These are phyloP conservation scores for Drosophila cyrtoloma DNA, from an alignment of 2,888 invertebrate genomes.

Conservation along the genomic window DNA sequence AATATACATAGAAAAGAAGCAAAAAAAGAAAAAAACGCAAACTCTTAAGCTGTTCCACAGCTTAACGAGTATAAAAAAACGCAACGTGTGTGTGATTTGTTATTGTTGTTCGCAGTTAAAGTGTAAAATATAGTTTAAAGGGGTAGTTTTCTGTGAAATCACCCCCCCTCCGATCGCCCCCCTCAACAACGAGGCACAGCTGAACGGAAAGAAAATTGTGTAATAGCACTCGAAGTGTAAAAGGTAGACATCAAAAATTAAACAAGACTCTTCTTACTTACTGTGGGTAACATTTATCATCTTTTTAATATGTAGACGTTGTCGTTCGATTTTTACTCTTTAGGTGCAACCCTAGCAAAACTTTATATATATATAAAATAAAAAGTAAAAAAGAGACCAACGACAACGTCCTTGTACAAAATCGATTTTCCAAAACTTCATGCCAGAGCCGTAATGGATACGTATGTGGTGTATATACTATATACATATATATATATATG, in stretches of 20 bases:
- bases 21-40: slow-evolving; percentile 23
- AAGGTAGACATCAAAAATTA: slow-evolving; percentile 68
- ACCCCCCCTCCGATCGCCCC: slow-evolving; percentile 47
- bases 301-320: slow-evolving; percentile 32
- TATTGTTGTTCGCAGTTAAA: slow-evolving; percentile 62
- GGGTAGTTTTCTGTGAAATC: slow-evolving; percentile 75
- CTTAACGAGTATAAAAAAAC: slow-evolving; percentile 61
- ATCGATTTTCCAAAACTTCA: slow-evolving; percentile 84
- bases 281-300: slow-evolving; percentile 12
- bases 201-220: slow-evolving; percentile 68
- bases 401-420: slow-evolving; percentile 82
- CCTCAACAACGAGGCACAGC: slow-evolving; percentile 47
- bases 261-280: slow-evolving; percentile 38
- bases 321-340: slow-evolving; percentile 21
- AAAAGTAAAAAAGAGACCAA: slow-evolving; percentile 34
- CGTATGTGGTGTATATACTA: slow-evolving; percentile 17
- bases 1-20: slow-evolving; percentile 41
- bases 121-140: slow-evolving; percentile 68
- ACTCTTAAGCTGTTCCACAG: slow-evolving; percentile 66
- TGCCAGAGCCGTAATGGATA: slow-evolving; percentile 70
- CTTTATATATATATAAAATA: neutral
- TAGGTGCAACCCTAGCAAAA: slow-evolving; percentile 46
- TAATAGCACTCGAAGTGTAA: slow-evolving; percentile 73
- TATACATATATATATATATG: slow-evolving; percentile 18
- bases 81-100: slow-evolving; percentile 73